Conservation (phyloP, 2,113 vertebrate genomes). For the Campylomormyrus numenius region DNA sequence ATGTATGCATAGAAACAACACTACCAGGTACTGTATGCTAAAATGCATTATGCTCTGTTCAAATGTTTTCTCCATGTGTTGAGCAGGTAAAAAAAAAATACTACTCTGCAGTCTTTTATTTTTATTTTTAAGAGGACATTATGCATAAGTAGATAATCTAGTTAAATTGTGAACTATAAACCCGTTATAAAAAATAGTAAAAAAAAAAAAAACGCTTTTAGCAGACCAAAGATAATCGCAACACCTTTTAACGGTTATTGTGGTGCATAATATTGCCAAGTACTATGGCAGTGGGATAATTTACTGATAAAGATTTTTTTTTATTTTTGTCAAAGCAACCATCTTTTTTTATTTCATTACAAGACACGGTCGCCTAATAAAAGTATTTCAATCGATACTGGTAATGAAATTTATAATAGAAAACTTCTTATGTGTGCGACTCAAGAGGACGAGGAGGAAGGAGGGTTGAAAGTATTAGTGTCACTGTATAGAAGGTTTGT, state of each 20-base stretch:
- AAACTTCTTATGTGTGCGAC: not conserved
- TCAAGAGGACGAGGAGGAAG: not conserved
- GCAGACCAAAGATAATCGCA: slow-evolving; percentile 36
- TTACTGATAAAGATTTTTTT: not conserved
- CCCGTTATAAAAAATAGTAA: not conserved
- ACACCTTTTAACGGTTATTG: slow-evolving; percentile 31
- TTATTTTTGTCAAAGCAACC: not conserved
- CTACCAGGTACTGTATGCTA: slow-evolving; percentile 15
- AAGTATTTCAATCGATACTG: not conserved
- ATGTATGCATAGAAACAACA: not conserved
- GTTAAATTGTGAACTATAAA: slow-evolving; percentile 47
- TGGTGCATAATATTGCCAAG: not conserved
- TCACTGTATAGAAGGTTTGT: not conserved
- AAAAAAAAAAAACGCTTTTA: slow-evolving; percentile 22
- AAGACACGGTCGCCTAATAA: not conserved
- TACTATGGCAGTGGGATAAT: not conserved
- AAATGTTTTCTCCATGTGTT: slow-evolving; percentile 31
- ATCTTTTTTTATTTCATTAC: not conserved
- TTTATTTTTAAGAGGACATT: slow-evolving; percentile 28
- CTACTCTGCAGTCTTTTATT: slow-evolving; percentile 45
- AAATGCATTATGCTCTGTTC: slow-evolving; percentile 40
- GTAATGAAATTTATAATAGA: slow-evolving; percentile 19
- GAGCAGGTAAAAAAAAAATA: slow-evolving; percentile 26
- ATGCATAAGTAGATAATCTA: slow-evolving; percentile 29
- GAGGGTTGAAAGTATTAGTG: not conserved